Conservation (phyloP, 2,113 vertebrate genomes). For the Hippocampus comes region DNA sequence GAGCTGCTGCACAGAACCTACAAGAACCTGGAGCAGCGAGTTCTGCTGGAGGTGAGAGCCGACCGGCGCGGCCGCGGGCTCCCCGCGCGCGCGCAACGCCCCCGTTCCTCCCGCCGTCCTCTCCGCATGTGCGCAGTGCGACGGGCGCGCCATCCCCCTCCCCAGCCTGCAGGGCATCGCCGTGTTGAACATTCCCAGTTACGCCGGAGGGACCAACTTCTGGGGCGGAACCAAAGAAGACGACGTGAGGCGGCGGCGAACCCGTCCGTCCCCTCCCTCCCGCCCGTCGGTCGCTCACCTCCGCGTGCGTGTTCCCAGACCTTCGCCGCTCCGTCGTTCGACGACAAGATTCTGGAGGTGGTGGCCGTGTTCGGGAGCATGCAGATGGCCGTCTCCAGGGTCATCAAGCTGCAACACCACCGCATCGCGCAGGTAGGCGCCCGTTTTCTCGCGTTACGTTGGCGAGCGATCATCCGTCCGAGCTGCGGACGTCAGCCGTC, state of each 20-base stretch:
- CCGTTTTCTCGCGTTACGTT: no score
- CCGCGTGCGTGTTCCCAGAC: constrained; percentile 68
- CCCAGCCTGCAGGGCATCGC: constrained; percentile 93
- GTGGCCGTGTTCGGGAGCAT: constrained; percentile 97
- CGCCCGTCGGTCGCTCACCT: not conserved
- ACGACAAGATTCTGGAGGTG: constrained; percentile 96
- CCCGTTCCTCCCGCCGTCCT: not conserved
- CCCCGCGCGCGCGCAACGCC: no score
- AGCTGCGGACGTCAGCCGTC: no score
- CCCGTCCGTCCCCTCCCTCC: not conserved
- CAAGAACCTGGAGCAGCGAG: constrained; percentile 89
- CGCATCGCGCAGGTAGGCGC: constrained; percentile 92
- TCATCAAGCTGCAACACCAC: constrained; percentile 95
- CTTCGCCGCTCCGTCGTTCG: constrained; percentile 92
- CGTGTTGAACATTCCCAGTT: constrained; percentile 92
- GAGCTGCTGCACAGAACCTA: constrained; percentile 91
- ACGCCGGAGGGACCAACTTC: constrained; percentile 94
- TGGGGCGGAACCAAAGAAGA: constrained; percentile 97
- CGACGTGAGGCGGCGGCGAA: constrained; percentile 73
- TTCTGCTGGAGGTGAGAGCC: constrained; percentile 84
- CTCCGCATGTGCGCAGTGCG: constrained; percentile 72
- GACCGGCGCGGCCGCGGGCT: no score
- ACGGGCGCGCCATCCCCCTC: constrained; percentile 86
- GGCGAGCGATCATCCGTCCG: no score
- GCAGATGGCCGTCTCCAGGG: constrained; percentile 97